A percentile compares a stretch with the other conserved stretches of the same genome.
Conservation (phyloP, 2,113 vertebrate genomes). For the Collichthys lucidus region DNA sequence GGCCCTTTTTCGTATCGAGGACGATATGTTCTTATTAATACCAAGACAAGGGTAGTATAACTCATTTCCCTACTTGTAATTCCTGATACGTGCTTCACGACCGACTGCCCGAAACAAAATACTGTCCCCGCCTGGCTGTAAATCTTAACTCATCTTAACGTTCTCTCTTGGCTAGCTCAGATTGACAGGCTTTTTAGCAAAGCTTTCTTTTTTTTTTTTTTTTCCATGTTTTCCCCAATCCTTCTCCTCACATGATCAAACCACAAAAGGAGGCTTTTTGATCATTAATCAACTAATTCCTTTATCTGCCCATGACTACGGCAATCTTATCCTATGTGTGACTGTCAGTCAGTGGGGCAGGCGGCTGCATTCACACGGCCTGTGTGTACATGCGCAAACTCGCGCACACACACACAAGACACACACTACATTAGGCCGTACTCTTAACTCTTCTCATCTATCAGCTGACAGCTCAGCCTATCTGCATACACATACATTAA, state of each 20-base stretch:
- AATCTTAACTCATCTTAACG: slow-evolving; percentile 38
- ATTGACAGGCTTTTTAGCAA: slow-evolving; percentile 34
- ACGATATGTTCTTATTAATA: slow-evolving; percentile 66
- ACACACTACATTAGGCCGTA: slow-evolving; percentile 21
- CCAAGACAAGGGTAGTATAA: slow-evolving; percentile 51
- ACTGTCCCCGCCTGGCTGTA: slow-evolving; percentile 35
- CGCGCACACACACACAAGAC: background rate
- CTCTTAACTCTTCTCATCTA: slow-evolving; percentile 59
- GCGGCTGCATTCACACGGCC: slow-evolving; percentile 37
- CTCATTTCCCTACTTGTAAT: slow-evolving; percentile 59
- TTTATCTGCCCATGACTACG: slow-evolving; percentile 17
- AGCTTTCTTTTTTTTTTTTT: background rate
- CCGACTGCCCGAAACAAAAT: slow-evolving; percentile 61
- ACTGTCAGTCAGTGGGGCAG: slow-evolving; percentile 45
- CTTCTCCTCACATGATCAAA: slow-evolving; percentile 9
- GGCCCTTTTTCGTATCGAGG: slow-evolving; percentile 35
- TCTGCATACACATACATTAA: slow-evolving; percentile 61
- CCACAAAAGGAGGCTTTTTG: slow-evolving; percentile 10
- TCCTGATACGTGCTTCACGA: slow-evolving; percentile 58
- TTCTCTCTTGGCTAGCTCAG: slow-evolving; percentile 10
- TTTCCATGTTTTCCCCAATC: slow-evolving; percentile 6
- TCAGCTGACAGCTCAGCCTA: slow-evolving; percentile 51
- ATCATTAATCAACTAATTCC: slow-evolving; percentile 54
- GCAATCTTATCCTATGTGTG: slow-evolving; percentile 3
- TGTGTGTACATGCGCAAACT: slow-evolving; percentile 20